phyloP scores from a whole-genome alignment of 2,113 vertebrate species.

The Misgurnus mizolepis region DNA sequence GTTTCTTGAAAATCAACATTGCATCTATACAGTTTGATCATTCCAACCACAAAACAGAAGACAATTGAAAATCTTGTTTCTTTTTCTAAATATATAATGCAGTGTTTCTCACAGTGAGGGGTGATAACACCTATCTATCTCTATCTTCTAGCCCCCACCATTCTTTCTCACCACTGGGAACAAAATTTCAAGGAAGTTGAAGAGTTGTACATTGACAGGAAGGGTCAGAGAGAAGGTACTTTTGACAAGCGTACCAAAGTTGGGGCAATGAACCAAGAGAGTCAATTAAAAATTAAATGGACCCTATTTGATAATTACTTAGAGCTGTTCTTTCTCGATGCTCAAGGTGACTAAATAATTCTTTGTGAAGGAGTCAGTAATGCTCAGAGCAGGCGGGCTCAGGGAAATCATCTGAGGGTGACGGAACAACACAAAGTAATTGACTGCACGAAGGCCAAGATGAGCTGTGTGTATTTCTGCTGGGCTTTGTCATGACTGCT shows the following conservation, averaged over 20 bases:
- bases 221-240: conserved; percentile 52
- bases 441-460: neutral
- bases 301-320: conserved; percentile 46
- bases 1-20: neutral
- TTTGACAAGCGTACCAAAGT: conserved; percentile 50
- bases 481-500: neutral
- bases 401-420: conserved; percentile 18
- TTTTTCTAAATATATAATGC: too few species aligned
- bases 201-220: conserved; percentile 41
- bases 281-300: conserved; percentile 60
- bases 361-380: conserved; percentile 33
- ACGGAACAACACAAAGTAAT: conserved; percentile 29
- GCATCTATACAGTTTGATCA: neutral
- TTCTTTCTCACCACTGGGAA: neutral
- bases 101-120: conserved; percentile 17
- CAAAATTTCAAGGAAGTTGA: conserved; percentile 9
- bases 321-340: conserved; percentile 37
- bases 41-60: neutral
- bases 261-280: conserved; percentile 51
- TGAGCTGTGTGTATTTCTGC: neutral
- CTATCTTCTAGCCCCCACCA: too few species aligned
- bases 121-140: conserved; percentile 2
- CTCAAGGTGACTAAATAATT: conserved; percentile 51
- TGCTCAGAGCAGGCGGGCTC: conserved; percentile 44
- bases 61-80: neutral